Evolutionary conservation across 92 coral and sea anemone genomes (phyloP), one percentile per base, ranked within the genome.

Genomic region (Zoanthus solanderi): DNA sequence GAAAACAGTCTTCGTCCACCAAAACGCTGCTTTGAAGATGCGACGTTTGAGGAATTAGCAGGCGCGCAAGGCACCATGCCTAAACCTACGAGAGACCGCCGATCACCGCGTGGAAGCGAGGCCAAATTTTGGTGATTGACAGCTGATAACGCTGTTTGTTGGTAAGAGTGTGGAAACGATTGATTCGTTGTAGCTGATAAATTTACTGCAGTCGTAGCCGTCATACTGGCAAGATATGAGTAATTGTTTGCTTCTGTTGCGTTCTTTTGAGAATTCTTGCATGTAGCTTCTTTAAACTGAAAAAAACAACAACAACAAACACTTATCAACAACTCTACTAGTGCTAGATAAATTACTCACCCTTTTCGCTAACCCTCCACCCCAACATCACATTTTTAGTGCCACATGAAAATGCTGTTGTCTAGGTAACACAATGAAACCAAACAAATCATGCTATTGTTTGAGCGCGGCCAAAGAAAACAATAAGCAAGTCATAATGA

Each of bases 61-160:
- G 98, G 98, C 0, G 94, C 92, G 6, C 90, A 65, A 3, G 95
- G 97, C 16, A 92, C 90, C 71, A 92, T 89, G 5, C 95, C 96
- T 9, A 95, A 76, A 0, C 98, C 84, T n/a, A 96, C 96, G 44
- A 96, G 89, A 10, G 98, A 85, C 18, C 99, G 95, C 23, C 99
- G 90, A 74, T 95, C 99, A 72, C 78, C 91, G 8, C 98, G 95
- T 45, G 83, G 78, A 37, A 95, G 58, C 28, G 94, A 78, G 14
- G 96, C 85, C 6, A 89, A 84, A 29, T 90, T 88, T 72, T 93
- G 95, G 53, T 93, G 93, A 76, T 79, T 92, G 69, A 82, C 63
- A 34, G 94, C 86, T 50, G 95, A 87, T 86, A 92, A 88, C 5
- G 95, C 83, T 7, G 88, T 74, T 48, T 94, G 84, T 87, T 96